Conservation (phyloP, 2,797 vertebrate genomes). For the Sebastes oblongus region DNA sequence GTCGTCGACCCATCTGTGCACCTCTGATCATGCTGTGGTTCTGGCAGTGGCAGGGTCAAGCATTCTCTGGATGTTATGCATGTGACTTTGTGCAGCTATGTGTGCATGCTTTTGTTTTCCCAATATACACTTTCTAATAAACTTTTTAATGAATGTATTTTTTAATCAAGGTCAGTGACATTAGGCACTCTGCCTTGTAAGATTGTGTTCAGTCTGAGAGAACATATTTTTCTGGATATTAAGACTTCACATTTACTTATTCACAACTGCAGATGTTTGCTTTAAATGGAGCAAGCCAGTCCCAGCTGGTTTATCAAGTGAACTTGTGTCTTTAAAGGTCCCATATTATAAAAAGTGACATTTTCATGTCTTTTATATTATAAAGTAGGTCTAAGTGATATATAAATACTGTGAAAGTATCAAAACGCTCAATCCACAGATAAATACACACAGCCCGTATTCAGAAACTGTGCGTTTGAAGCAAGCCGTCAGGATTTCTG, state of each 20-base stretch:
- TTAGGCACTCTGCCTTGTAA: background rate
- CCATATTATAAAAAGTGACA: no score
- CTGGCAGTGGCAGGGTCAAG: constrained; percentile 60
- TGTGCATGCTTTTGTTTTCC: background rate
- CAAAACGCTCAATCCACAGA: no score
- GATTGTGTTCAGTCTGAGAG: background rate
- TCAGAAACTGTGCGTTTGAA: no score
- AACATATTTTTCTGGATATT: background rate
- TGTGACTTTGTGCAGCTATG: background rate
- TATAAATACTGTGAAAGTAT: background rate
- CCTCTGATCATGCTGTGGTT: constrained; percentile 25
- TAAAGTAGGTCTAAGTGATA: background rate
- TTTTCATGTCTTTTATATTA: no score
- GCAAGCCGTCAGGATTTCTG: no score
- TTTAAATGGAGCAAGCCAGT: background rate
- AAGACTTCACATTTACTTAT: background rate
- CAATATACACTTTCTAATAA: background rate
- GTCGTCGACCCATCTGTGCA: constrained; percentile 31
- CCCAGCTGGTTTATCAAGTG: background rate
- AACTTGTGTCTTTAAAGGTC: background rate
- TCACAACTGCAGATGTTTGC: background rate
- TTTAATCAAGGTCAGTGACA: background rate
- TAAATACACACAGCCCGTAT: no score
- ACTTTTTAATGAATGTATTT: background rate
- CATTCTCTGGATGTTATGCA: constrained; percentile 30